Evolutionary conservation across 2,113 vertebrate species (phyloP).

Genomic region (Callaeas wilsoni): DNA sequence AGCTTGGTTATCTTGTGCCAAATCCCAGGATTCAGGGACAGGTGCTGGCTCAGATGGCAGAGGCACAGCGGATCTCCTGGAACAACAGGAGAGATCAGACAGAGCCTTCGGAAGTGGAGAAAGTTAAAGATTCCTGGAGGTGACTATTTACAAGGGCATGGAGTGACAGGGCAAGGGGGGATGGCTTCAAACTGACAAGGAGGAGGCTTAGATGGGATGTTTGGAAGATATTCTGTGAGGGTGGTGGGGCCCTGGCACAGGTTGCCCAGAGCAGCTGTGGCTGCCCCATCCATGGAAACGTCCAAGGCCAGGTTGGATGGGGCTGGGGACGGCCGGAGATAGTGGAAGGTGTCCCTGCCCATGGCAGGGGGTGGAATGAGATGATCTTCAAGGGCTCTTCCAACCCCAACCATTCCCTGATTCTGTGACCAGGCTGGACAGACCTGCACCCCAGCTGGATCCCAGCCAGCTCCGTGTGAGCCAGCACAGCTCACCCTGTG

Average conservation of each 20-base stretch:
- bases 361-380: not conserved
- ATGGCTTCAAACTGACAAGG: not conserved
- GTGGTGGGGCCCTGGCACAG: not conserved
- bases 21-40: not conserved
- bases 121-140: not conserved
- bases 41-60: not conserved
- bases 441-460: not conserved
- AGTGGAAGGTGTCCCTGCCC: not conserved
- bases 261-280: not conserved
- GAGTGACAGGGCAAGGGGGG: not conserved
- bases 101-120: not conserved
- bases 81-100: not conserved
- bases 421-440: not conserved
- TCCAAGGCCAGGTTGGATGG: accelerated
- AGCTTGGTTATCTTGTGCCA: not conserved
- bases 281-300: not conserved
- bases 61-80: not conserved
- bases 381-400: not conserved
- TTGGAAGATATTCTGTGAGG: not conserved
- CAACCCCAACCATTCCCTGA: not conserved
- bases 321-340: not conserved
- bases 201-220: not conserved
- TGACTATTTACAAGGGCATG: not conserved
- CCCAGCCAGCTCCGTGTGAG: accelerated
- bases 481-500: not conserved